Conservation (phyloP, 2,888 invertebrate species). For the Smittia sp. region DNA sequence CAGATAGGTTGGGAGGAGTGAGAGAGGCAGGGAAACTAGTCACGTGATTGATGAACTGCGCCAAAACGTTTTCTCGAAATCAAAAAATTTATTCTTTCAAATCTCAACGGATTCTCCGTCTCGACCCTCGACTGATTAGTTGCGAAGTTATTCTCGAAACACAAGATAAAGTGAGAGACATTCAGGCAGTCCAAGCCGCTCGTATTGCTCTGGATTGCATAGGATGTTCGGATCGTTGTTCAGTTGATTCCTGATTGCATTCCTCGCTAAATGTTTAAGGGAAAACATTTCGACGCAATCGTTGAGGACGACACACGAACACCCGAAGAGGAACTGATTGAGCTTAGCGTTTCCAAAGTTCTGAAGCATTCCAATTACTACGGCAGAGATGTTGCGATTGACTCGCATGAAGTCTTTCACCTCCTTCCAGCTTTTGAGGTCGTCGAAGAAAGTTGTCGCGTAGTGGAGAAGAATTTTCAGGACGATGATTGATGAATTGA, state of each 20-base stretch:
- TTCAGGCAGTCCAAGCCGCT: background rate
- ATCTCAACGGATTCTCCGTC: background rate
- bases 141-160: background rate
- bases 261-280: too few relatives aligned
- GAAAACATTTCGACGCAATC: too few relatives aligned
- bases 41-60: too few relatives aligned
- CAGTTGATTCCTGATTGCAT: background rate
- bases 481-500: background rate
- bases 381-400: background rate
- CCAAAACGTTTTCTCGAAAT: too few relatives aligned
- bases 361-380: background rate
- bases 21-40: too few relatives aligned
- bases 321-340: too few relatives aligned
- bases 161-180: background rate
- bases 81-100: background rate
- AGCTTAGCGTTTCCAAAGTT: constrained; percentile 19
- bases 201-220: background rate
- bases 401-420: constrained; percentile 22
- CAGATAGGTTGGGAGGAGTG: too few relatives aligned
- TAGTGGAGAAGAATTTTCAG: background rate
- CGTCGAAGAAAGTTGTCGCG: background rate
- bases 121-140: too few relatives aligned
- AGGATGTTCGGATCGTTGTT: background rate
- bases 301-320: too few relatives aligned
- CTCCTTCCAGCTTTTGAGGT: constrained; percentile 10